Conservation (phyloP, 1,140 invertebrate genomes). For the Daktulosphaira vitifoliae region DNA sequence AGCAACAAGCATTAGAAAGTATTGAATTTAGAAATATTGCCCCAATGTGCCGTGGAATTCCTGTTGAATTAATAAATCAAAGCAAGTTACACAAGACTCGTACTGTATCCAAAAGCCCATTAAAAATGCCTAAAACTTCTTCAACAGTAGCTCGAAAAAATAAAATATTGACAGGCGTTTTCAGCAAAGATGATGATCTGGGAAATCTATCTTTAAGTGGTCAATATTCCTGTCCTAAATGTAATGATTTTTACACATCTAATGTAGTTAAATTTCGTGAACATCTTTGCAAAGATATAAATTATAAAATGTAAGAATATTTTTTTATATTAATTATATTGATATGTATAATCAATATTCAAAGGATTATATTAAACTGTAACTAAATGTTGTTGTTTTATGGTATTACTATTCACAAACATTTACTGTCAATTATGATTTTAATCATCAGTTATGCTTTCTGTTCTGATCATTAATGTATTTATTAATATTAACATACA, state of each 20-base stretch:
- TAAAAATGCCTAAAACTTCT: background rate
- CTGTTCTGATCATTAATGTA: too few relatives aligned
- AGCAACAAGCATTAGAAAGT: constrained; percentile 29
- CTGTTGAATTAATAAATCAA: background rate
- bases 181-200: background rate
- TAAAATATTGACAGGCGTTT: background rate
- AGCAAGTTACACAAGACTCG: background rate
- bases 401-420: too few relatives aligned
- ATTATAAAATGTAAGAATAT: constrained; percentile 14
- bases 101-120: constrained; percentile 6
- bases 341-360: too few relatives aligned
- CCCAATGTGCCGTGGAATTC: constrained; percentile 20
- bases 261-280: background rate
- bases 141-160: background rate
- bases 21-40: background rate
- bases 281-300: constrained; percentile 5
- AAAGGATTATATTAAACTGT: too few relatives aligned
- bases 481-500: too few relatives aligned
- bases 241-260: background rate
- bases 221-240: background rate
- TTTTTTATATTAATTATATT: background rate
- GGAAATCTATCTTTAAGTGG: constrained; percentile 1
- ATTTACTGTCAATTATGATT: too few relatives aligned
- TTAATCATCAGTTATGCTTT: too few relatives aligned
- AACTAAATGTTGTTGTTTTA: too few relatives aligned